These are phyloP conservation scores for Cathartes aura DNA, from an alignment of 2,113 vertebrate species.

Conservation along the genomic window DNA sequence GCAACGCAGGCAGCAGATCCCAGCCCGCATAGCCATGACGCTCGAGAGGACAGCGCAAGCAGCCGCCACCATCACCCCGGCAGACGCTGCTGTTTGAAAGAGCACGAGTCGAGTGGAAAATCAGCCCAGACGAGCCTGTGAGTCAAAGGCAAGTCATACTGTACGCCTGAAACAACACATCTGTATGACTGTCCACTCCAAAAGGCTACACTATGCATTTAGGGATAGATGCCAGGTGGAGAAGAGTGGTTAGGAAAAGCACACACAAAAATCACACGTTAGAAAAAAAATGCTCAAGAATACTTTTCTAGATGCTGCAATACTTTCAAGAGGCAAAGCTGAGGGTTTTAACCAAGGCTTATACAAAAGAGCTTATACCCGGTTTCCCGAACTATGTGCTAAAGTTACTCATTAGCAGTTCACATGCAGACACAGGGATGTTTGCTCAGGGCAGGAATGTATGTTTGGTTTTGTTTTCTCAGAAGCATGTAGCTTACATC, in stretches of 20 bases:
- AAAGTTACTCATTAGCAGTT: not conserved
- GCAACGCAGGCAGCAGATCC: not conserved
- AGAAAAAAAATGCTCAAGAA: not conserved
- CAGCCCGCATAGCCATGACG: not conserved
- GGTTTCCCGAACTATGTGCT: not conserved
- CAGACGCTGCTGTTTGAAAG: not conserved
- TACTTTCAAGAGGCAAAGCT: not conserved
- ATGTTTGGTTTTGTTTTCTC: not conserved
- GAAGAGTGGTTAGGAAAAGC: not conserved
- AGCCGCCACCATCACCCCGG: rapidly evolving
- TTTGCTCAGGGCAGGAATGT: not conserved
- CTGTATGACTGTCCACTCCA: not conserved
- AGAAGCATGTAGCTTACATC: not conserved
- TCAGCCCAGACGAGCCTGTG: not conserved
- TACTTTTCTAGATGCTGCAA: not conserved
- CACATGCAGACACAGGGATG: not conserved
- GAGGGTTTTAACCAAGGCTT: not conserved
- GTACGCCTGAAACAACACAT: not conserved
- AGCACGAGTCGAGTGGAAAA: not conserved
- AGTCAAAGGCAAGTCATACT: not conserved
- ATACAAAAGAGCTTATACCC: not conserved
- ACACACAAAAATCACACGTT: not conserved
- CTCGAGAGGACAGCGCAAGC: not conserved
- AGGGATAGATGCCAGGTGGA: not conserved
- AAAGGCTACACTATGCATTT: not conserved